Base-by-base conservation (phyloP, 2,888 invertebrate species). In the Dorcus hopei region DNA sequence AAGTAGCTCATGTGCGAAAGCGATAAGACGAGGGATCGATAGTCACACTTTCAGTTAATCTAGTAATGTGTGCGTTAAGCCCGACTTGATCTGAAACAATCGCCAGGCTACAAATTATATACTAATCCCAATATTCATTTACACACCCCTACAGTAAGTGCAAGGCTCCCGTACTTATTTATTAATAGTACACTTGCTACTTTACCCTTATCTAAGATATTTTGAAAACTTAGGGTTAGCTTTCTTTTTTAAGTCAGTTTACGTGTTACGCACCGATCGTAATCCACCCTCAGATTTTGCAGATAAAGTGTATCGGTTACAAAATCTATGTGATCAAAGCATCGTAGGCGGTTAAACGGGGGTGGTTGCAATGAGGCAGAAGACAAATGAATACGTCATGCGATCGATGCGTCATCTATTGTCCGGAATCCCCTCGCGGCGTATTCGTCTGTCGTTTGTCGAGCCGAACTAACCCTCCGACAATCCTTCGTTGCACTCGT, bases 391-490 rank as follows among this genome's bases (percentile, higher is more conserved):
- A 74, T 74, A 72, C 73, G 71, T 72, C 73, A 71, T 66, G 65
- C 70, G 73, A 74, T 74, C 73, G 74, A 74, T 74, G 72, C 70
- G 70, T 74, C 74, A 72, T 74, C 72, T 71, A 74, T 73, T 73
- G 71, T 73, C 63, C 64, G 70, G 67, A 70, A 70, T 71, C 67
- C 69, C 69, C 67, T 45, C 56, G 65, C 68, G 70, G 68, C 68
- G 68, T 68, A 68, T 68, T 69, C 69, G 68, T 65, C 63, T 61
- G 59, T 68, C 66, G 66, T 68, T 68, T 68, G 68, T 65, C 57
- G 61, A 62, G 65, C 61, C 40, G 14, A 23, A 19, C 45, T 23
- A n/a, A 11, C 45, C 23, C 45, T 23, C 45, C 45, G 23, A 45
- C 39, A 16, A 38, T 14, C 53, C 52, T 45, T 41, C 38, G 23